phyloP scores from a whole-genome alignment of 35 echinoderm and acorn worm species.

The Ophioderma brevispina region DNA sequence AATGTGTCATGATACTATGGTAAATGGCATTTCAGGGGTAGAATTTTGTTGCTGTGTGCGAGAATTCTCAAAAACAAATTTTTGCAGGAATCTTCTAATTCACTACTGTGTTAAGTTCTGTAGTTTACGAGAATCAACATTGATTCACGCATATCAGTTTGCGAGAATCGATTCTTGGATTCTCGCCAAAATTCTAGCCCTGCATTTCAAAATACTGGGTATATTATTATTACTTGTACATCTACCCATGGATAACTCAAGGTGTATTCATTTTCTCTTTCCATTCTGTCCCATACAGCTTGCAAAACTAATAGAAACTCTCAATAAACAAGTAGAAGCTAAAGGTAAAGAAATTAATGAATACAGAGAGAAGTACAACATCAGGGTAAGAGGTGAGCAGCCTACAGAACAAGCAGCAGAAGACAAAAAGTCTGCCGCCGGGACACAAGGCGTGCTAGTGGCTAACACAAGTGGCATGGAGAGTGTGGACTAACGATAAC shows the following conservation, averaged over 20 bases:
- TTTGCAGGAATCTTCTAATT: too few species aligned
- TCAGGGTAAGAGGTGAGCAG: constrained; percentile 83
- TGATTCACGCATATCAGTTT: too few species aligned
- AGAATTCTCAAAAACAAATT: too few species aligned
- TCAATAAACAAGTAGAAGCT: constrained; percentile 74
- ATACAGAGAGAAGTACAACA: constrained; percentile 90
- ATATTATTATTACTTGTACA: not conserved
- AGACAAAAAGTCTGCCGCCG: not conserved
- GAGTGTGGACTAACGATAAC: not conserved
- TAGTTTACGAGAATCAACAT: not conserved
- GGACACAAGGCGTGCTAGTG: constrained; percentile 66
- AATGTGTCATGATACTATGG: too few species aligned
- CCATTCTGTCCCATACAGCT: constrained; percentile 39
- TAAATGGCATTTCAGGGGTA: too few species aligned
- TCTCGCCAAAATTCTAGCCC: too few species aligned
- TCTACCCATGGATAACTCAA: not conserved
- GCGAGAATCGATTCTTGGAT: too few species aligned
- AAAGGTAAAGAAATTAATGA: constrained; percentile 87
- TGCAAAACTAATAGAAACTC: constrained; percentile 65
- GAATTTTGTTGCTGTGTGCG: too few species aligned
- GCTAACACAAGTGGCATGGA: not conserved
- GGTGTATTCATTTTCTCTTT: not conserved
- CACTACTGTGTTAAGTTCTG: too few species aligned
- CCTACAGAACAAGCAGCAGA: constrained; percentile 48
- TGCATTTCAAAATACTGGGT: not conserved